Conservation (phyloP, 2,888 invertebrate species). For the Pogonocherus hispidulus region DNA sequence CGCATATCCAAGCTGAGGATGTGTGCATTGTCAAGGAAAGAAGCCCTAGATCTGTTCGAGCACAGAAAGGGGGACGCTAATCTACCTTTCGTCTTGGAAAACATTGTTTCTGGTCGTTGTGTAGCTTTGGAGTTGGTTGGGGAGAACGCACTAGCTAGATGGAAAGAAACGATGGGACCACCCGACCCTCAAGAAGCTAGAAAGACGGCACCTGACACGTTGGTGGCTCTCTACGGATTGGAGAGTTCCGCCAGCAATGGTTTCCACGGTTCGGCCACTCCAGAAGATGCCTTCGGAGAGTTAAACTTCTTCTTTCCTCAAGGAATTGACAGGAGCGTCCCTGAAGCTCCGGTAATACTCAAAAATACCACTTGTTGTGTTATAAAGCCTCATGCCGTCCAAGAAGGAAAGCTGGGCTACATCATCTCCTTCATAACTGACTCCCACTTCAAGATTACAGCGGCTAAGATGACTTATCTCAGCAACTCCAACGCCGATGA, state of each 20-base stretch:
- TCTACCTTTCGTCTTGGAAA: slow-evolving; percentile 76
- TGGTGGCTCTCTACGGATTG: slow-evolving; percentile 77
- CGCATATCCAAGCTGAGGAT: slow-evolving; percentile 74
- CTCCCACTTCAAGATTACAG: slow-evolving; percentile 81
- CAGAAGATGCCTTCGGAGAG: slow-evolving; percentile 72
- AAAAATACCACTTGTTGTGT: slow-evolving; percentile 84
- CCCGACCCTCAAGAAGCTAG: slow-evolving; percentile 75
- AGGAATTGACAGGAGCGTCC: slow-evolving; percentile 52
- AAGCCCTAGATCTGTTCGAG: slow-evolving; percentile 74
- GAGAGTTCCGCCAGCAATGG: slow-evolving; percentile 79
- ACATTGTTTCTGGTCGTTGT: slow-evolving; percentile 78
- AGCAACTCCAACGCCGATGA: slow-evolving; percentile 89
- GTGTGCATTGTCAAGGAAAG: slow-evolving; percentile 76
- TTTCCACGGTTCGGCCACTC: slow-evolving; percentile 76
- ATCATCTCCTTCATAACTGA: slow-evolving; percentile 82
- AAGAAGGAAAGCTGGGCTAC: slow-evolving; percentile 80
- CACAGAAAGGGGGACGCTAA: slow-evolving; percentile 73
- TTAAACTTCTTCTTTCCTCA: slow-evolving; percentile 76
- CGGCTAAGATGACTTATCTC: slow-evolving; percentile 84
- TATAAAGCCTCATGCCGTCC: slow-evolving; percentile 91
- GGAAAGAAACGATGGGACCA: slow-evolving; percentile 75
- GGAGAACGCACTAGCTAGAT: slow-evolving; percentile 75
- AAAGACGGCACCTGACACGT: slow-evolving; percentile 70
- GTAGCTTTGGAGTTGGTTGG: slow-evolving; percentile 83
- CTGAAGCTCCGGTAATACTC: slow-evolving; percentile 71